A percentile compares a stretch with the other conserved stretches of the same genome.
These are phyloP conservation scores for Odontophorus gujanensis DNA, from an alignment of 2,113 vertebrate species.

Conservation along the genomic window DNA sequence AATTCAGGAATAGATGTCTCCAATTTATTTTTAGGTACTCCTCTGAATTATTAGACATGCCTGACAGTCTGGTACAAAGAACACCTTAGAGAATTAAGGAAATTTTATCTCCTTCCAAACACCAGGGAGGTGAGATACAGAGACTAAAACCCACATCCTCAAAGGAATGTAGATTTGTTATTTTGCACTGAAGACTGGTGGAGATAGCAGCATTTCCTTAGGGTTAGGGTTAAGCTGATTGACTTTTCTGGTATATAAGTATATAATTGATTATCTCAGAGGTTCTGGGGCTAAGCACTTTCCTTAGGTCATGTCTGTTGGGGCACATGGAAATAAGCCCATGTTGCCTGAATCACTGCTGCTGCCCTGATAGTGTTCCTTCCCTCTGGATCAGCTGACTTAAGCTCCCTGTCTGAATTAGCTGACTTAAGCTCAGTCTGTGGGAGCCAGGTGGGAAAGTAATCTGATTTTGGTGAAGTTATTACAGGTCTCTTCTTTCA, in stretches of 20 bases:
- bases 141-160: slow-evolving; percentile 36
- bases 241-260: slow-evolving; percentile 52
- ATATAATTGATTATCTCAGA: slow-evolving; percentile 56
- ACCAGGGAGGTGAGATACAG: neutral
- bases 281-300: neutral
- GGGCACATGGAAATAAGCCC: neutral
- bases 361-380: neutral
- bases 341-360: neutral
- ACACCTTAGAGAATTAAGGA: slow-evolving; percentile 15
- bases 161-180: slow-evolving; percentile 48
- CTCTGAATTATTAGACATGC: neutral
- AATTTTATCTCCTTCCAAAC: slow-evolving; percentile 27
- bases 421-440: neutral
- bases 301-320: neutral
- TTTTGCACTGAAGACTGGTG: slow-evolving; percentile 33
- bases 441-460: neutral
- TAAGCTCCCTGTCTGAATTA: neutral
- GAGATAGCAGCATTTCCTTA: slow-evolving; percentile 42
- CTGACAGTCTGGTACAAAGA: neutral
- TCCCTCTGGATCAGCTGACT: neutral
- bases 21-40: neutral
- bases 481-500: neutral
- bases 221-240: slow-evolving; percentile 53
- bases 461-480: neutral
- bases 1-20: neutral